A percentile compares a stretch with the other conserved stretches of the same genome.
phyloP scores from a whole-genome alignment of 2,888 invertebrate genomes.

The Buathra laborator region DNA sequence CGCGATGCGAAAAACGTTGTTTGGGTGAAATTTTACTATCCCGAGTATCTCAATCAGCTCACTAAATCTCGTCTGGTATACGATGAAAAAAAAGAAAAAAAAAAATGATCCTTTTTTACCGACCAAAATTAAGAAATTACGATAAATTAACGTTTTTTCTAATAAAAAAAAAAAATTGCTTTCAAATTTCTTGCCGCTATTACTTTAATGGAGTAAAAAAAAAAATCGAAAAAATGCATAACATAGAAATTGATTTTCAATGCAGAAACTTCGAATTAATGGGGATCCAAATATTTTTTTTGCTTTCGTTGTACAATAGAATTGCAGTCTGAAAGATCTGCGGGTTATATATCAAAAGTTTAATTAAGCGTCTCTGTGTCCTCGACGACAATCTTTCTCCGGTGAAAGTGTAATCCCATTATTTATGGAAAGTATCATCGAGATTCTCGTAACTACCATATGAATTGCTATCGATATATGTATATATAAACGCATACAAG shows the following conservation, averaged over 20 bases:
- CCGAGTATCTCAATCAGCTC: background rate
- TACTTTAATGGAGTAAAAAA: too few species aligned
- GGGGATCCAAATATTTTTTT: background rate
- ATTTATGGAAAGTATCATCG: conserved; percentile 32
- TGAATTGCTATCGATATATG: conserved; percentile 1
- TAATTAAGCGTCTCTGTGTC: background rate
- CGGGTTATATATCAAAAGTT: background rate
- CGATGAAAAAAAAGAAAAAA: too few species aligned
- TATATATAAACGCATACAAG: background rate
- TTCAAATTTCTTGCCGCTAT: background rate
- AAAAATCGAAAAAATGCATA: too few species aligned
- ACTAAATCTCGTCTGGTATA: background rate
- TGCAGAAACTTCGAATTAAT: too few species aligned
- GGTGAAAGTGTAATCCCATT: conserved; percentile 35
- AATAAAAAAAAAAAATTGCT: background rate
- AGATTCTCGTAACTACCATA: conserved; percentile 11
- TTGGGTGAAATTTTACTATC: conserved; percentile 26
- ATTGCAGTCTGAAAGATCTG: background rate
- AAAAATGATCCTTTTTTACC: background rate
- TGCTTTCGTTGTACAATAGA: background rate
- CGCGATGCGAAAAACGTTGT: conserved; percentile 20
- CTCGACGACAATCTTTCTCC: conserved; percentile 8
- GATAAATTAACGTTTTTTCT: background rate
- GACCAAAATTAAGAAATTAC: background rate
- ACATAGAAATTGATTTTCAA: too few species aligned